Percentiles rank a stretch among this genome's conserved stretches.
phyloP scores from a whole-genome alignment of 1,140 invertebrate species.

The Scaptodrosophila lebanonensis region DNA sequence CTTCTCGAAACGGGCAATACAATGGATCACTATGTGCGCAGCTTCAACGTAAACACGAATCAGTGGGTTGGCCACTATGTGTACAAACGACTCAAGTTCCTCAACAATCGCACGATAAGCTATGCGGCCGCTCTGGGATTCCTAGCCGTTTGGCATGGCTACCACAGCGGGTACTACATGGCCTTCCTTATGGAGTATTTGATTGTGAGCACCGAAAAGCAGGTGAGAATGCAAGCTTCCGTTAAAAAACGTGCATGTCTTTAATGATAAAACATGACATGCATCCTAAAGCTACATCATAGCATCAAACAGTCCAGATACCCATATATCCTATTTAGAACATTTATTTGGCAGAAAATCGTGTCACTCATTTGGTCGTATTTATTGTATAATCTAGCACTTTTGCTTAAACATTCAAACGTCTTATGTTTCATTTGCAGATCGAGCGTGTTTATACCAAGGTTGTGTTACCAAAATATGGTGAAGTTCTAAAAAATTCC shows the following conservation, averaged over 20 bases:
- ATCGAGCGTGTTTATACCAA: constrained; percentile 50
- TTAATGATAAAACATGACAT: too few relatives aligned
- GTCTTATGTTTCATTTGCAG: constrained; percentile 36
- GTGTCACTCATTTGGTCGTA: not conserved
- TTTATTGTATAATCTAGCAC: too few relatives aligned
- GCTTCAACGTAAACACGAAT: constrained; percentile 97
- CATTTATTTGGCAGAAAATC: too few relatives aligned
- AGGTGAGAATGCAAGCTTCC: too few relatives aligned
- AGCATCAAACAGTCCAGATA: too few relatives aligned
- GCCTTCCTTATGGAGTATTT: constrained; percentile 95
- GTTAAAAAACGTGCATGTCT: too few relatives aligned
- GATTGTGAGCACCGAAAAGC: constrained; percentile 91
- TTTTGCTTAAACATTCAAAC: not conserved
- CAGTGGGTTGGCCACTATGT: constrained; percentile 94
- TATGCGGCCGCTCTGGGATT: constrained; percentile 89
- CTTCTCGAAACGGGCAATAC: constrained; percentile 87
- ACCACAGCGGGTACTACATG: constrained; percentile 93
- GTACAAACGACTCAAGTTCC: constrained; percentile 93
- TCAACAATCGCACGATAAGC: constrained; percentile 90
- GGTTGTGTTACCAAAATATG: constrained; percentile 48
- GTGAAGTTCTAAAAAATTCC: constrained; percentile 60
- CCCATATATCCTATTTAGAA: too few relatives aligned
- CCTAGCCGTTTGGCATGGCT: constrained; percentile 95
- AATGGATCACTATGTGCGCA: constrained; percentile 90
- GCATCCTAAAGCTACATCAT: too few relatives aligned